Evolutionary conservation across 2,888 invertebrate genomes (phyloP).

Genomic region (Emmelina monodactyla): DNA sequence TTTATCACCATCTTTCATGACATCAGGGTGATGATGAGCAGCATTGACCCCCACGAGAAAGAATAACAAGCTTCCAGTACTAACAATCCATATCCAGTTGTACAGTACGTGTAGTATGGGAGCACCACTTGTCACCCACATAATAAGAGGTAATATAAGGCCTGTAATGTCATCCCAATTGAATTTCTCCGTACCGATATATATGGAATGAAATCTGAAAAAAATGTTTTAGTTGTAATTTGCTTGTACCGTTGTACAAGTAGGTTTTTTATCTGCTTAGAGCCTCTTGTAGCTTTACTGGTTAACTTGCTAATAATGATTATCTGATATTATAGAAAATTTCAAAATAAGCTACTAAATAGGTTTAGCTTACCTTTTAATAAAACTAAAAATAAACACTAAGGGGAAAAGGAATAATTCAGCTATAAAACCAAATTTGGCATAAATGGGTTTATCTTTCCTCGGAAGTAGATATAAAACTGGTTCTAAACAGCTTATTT

Average conservation of each 20-base stretch:
- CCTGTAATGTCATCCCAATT: not conserved
- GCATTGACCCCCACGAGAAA: conserved; percentile 73
- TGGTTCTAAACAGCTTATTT: conserved; percentile 74
- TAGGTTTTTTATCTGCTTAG: no score
- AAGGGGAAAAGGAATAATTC: conserved; percentile 45
- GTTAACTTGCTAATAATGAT: not conserved
- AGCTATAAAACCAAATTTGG: conserved; percentile 58
- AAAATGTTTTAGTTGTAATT: no score
- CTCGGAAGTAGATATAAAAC: conserved; percentile 72
- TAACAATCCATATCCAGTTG: conserved; percentile 64
- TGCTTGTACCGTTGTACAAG: no score
- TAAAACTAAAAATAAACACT: conserved; percentile 33
- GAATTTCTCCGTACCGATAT: conserved; percentile 13
- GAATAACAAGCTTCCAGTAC: conserved; percentile 68
- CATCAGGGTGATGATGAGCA: conserved; percentile 82
- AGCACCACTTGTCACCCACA: conserved; percentile 12
- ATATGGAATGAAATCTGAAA: not conserved
- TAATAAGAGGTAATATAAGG: conserved; percentile 25
- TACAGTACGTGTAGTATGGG: not conserved
- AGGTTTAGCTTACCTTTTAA: conserved; percentile 34
- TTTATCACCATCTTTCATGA: conserved; percentile 75
- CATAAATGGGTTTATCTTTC: conserved; percentile 51
- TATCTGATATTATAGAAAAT: not conserved
- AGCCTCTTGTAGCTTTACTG: not conserved
- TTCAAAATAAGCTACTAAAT: not conserved